These are phyloP conservation scores for Calliphora vomitoria DNA, from an alignment of 2,888 invertebrate species.

Conservation along the genomic window DNA sequence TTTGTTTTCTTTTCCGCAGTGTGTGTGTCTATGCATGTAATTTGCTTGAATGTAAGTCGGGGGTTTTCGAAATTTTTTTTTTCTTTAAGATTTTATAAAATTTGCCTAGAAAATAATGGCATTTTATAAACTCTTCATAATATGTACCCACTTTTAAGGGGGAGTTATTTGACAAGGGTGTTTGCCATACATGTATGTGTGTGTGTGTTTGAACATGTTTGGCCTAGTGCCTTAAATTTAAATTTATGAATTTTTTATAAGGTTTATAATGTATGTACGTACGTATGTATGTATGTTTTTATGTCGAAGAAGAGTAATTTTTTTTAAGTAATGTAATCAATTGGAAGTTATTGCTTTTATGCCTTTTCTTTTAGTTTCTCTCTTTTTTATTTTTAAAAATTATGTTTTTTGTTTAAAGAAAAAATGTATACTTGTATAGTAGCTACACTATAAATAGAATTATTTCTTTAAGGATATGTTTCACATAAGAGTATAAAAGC, in stretches of 20 bases:
- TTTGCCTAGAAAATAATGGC: constrained; percentile 61
- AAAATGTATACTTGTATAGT: neutral
- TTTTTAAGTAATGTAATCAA: constrained; percentile 70
- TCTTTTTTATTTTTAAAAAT: constrained; percentile 25
- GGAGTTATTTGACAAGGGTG: constrained; percentile 51
- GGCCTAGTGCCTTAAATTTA: constrained; percentile 64
- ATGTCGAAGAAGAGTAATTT: neutral
- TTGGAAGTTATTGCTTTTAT: constrained; percentile 73
- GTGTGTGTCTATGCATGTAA: neutral
- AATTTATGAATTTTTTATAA: constrained; percentile 73
- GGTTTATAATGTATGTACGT: constrained; percentile 21
- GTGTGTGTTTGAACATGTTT: constrained; percentile 31
- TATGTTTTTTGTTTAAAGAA: constrained; percentile 12
- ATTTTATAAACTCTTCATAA: constrained; percentile 48
- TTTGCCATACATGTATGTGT: neutral
- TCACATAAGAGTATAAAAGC: neutral
- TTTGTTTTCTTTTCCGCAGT: neutral
- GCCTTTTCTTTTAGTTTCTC: constrained; percentile 62
- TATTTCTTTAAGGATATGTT: neutral
- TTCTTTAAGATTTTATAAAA: neutral
- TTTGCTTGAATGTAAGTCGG: neutral
- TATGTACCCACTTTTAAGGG: constrained; percentile 18
- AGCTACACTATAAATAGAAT: constrained; percentile 8
- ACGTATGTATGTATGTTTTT: neutral
- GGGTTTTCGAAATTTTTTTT: neutral